A percentile compares a stretch with the other conserved stretches of the same genome.
Evolutionary conservation across 2,888 invertebrate species (phyloP).

Genomic region (Dorcus hopei): DNA sequence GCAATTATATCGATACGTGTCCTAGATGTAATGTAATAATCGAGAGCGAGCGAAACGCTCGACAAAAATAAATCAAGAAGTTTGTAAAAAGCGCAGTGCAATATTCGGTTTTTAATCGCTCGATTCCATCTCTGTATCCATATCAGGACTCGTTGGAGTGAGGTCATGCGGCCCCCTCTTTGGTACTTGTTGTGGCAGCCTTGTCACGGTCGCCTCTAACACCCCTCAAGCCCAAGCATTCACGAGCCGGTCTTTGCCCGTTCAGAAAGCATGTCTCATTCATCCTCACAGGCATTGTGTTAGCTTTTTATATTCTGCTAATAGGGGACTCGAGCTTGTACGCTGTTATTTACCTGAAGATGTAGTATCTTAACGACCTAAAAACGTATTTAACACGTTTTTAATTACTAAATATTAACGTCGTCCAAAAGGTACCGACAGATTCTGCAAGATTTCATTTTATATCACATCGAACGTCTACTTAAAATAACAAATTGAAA

Average conservation of each 20-base stretch:
- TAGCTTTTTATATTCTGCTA: conserved; percentile 34
- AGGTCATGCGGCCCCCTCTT: conserved; percentile 35
- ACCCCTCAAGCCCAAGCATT: conserved; percentile 30
- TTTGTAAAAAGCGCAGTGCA: not conserved
- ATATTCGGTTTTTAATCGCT: conserved; percentile 6
- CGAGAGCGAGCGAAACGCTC: too few relatives aligned
- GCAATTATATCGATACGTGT: too few relatives aligned
- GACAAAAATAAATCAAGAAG: too few relatives aligned
- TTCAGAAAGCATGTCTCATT: conserved; percentile 35
- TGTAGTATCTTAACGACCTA: conserved; percentile 29
- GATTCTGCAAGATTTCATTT: too few relatives aligned
- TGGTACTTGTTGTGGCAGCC: conserved; percentile 32
- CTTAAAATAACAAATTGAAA: too few relatives aligned
- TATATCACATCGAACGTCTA: too few relatives aligned
- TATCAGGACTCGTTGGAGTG: conserved; percentile 35
- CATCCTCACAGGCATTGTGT: conserved; percentile 35
- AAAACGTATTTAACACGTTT: not conserved
- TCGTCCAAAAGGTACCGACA: too few relatives aligned
- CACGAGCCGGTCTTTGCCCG: conserved; percentile 35
- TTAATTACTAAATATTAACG: too few relatives aligned
- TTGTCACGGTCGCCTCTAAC: conserved; percentile 39
- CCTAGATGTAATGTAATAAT: too few relatives aligned
- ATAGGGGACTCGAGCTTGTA: conserved; percentile 31
- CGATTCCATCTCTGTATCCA: conserved; percentile 27
- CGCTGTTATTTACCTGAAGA: conserved; percentile 34